Base-by-base conservation (phyloP, 2,797 vertebrate genomes). In the Uromys caudimaculatus region DNA sequence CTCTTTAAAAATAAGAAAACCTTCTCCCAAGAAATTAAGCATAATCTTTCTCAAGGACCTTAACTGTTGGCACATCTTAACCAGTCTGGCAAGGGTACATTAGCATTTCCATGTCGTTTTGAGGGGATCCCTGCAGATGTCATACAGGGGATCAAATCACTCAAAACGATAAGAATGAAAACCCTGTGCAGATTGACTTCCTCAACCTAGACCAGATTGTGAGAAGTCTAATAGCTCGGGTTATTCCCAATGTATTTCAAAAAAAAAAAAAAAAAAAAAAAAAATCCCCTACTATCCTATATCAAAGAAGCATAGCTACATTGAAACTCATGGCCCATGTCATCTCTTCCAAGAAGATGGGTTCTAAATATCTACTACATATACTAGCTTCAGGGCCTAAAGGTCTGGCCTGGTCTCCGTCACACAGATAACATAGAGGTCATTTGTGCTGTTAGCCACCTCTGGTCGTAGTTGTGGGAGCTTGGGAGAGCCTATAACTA, bases 1-100 rank as follows among this genome's bases (percentile, higher is more conserved):
- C 29, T n/a, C 76, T 92, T 92, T 54, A 89, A 95, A 85, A 81
- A 13, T 69, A 89, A 23, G 62, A 67, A 83, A 21, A 24, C 19
- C 38, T 47, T 7, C 21, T 41, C 29, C 23, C 16, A 11, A 38
- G 17, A 62, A 91, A 35, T 67, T 29, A 32, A 38, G 9, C 50
- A 79, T 6, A 47, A 12, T 84, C 38, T 21, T 64, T 21, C 62
- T 29, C 27, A 3, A 60, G 47, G 81, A 73, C 71, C 64, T 71
- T 69, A 64, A 88, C 19, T 44, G 27, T 60, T n/a, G 13, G 23
- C 54, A 82, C n/a, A 38, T 76, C 12, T 24, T 81, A 58, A n/a
- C 27, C 54, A 27, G 35, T 13, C 12, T 27, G 21, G 11, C 52
- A 56, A 16, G 21, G 27, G 64, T 13, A 27, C 16, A 10, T 21